Base-by-base conservation (phyloP, 2,113 vertebrate genomes). In the Sciurus niger region DNA sequence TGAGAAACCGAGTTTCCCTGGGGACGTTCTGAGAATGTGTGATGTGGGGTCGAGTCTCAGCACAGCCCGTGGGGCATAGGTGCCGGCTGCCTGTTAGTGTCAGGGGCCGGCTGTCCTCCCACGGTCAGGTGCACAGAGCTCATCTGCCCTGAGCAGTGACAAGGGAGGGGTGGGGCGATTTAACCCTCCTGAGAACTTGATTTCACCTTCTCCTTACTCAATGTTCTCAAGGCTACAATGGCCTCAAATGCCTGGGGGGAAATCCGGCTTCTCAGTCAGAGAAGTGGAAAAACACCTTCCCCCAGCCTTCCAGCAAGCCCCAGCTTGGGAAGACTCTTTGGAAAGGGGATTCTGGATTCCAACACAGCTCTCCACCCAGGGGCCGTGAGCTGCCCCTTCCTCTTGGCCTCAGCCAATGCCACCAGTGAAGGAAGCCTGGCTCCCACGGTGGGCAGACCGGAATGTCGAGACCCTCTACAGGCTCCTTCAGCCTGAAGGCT, bases 81-180 rank as follows among this genome's bases (percentile, higher is more conserved):
- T 7, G 17, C 30, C 0, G 8, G 40, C 46, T 13, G n/a, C 22
- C 65, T 2, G 14, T 22, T 46, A 0, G 70, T 1, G 4, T 0
- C 4, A 51, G 73, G 63, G 24, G 2, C 0, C 13, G 24, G 2
- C 0, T 13, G 9, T 11, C n/a, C 7, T 3, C 48, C 5, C 13
- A 4, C 16, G 4, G 11, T 0, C 2, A 2, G 63, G 0, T 8
- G 12, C 20, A 2, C 8, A 12, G 43, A 11, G 6, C 65, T 18
- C 7, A 28, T n/a, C 32, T 16, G 43, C 18, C 13, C 6, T 48
- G 32, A 28, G n/a, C 53, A 9, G 17, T 4, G 40, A n/a, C 2
- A 5, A 76, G 32, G 24, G 40, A 22, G 14, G 22, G 34, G 12
- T 24, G 46, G 60, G 30, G 24, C 4, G 12, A 20, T 2, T 20